A percentile compares a stretch with the other conserved stretches of the same genome.
Evolutionary conservation across 2,888 invertebrate genomes (phyloP).

Genomic region (Heliconius charithonia): DNA sequence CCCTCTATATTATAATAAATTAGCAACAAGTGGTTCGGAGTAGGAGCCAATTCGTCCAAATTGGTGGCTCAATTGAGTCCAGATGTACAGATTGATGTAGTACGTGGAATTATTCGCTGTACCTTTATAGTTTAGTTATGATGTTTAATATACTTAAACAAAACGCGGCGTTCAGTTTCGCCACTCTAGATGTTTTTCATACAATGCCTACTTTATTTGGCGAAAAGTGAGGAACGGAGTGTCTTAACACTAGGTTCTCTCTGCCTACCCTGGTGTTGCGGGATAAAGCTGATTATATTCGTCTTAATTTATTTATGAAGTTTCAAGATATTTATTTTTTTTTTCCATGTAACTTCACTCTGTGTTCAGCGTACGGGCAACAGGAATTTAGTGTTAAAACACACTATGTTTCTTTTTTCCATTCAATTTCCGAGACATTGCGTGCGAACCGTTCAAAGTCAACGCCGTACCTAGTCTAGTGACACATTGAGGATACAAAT

Average conservation of each 20-base stretch:
- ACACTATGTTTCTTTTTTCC: background rate
- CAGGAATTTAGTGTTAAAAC: background rate
- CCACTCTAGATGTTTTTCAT: no score
- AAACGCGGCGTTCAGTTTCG: background rate
- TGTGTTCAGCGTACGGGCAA: background rate
- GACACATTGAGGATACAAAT: background rate
- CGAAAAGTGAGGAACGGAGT: no score
- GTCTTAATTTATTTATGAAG: no score
- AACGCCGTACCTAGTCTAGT: background rate
- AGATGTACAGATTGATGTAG: slow-evolving; percentile 51
- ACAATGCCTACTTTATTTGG: no score
- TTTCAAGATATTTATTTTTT: no score
- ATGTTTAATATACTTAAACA: background rate
- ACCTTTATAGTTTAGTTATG: background rate
- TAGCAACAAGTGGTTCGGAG: slow-evolving; percentile 53
- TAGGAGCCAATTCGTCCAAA: slow-evolving; percentile 54
- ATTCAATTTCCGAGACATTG: background rate
- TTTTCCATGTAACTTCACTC: background rate
- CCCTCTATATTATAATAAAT: slow-evolving; percentile 49
- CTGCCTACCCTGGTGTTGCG: no score
- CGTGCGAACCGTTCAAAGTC: background rate
- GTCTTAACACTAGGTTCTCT: no score
- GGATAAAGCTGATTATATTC: no score
- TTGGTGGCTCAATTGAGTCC: slow-evolving; percentile 53
- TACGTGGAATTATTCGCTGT: slow-evolving; percentile 29